phyloP scores from a whole-genome alignment of 2,888 invertebrate species.

The Nemotelus nigrinus region DNA sequence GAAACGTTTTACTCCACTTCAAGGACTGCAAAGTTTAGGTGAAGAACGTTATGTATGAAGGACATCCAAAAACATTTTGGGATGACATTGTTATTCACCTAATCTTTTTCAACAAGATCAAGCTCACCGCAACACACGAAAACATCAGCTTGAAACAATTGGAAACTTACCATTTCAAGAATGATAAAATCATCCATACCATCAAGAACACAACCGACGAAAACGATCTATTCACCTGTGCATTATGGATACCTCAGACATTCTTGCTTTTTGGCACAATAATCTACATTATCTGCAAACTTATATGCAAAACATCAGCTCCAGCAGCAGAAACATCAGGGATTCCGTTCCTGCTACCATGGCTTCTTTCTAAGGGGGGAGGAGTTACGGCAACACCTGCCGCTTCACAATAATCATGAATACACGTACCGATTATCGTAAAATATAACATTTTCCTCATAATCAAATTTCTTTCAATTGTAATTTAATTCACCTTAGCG shows the following conservation, averaged over 20 bases:
- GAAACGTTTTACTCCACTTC: slow-evolving; percentile 8
- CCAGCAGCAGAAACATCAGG: not conserved
- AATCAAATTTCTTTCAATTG: not conserved
- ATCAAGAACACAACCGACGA: not conserved
- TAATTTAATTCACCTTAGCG: not conserved
- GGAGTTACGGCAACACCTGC: not conserved
- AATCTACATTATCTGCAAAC: slow-evolving; percentile 1
- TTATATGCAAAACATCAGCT: not conserved
- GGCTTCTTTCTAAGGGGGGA: not conserved
- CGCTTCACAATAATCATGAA: not conserved
- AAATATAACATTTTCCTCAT: not conserved
- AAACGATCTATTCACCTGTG: not conserved
- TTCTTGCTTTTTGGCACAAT: not conserved
- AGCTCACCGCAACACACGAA: not conserved
- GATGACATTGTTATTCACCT: not conserved
- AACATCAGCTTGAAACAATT: not conserved
- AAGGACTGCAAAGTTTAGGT: not conserved
- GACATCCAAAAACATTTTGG: slow-evolving; percentile 13
- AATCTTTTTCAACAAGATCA: not conserved
- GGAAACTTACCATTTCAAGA: not conserved
- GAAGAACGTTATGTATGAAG: not conserved
- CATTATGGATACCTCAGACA: not conserved
- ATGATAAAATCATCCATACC: slow-evolving; percentile 1
- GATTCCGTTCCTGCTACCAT: not conserved
- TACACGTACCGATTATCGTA: not conserved